Evolutionary conservation across 1,140 invertebrate genomes (phyloP).

Genomic region (Portunus trituberculatus): DNA sequence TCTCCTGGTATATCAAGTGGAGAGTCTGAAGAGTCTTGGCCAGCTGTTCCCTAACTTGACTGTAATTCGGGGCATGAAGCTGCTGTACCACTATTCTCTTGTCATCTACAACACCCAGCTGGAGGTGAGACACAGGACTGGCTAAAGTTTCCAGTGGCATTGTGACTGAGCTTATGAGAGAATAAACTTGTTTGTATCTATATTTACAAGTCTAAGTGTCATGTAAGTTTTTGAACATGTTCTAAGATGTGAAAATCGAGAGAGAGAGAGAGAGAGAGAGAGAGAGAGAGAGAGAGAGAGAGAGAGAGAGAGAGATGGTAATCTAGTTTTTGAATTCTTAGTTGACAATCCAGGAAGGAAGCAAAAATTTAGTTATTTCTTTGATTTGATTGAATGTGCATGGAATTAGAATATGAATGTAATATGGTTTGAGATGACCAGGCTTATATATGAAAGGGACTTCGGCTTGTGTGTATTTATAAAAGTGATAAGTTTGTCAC

Average conservation of each 20-base stretch:
- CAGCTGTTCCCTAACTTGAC: slow-evolving; percentile 64
- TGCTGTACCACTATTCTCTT: slow-evolving; percentile 93
- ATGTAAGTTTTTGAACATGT: neutral
- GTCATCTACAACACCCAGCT: slow-evolving; percentile 88
- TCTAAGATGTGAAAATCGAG: neutral
- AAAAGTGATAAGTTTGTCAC: no score
- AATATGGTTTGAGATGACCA: no score
- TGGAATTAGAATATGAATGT: no score
- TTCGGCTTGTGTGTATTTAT: no score
- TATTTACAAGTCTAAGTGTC: neutral
- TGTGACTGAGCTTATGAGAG: no score
- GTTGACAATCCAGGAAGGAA: no score
- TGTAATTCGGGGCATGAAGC: slow-evolving; percentile 84
- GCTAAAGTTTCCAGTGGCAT: neutral
- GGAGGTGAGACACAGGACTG: slow-evolving; percentile 79
- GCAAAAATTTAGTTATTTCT: no score
- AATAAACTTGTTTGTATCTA: no score
- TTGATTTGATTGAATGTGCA: no score
- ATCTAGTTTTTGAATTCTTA: neutral
- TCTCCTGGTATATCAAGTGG: slow-evolving; percentile 48
- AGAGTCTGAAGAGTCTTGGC: slow-evolving; percentile 36
- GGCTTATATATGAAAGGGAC: no score
- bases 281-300: slow-evolving; percentile 11
- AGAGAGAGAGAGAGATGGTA: neutral
- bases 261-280: slow-evolving; percentile 11